Evolutionary conservation across 2,888 invertebrate species (phyloP), one percentile per base, ranked within the genome.

Genomic region (Agrochola lychnidis): DNA sequence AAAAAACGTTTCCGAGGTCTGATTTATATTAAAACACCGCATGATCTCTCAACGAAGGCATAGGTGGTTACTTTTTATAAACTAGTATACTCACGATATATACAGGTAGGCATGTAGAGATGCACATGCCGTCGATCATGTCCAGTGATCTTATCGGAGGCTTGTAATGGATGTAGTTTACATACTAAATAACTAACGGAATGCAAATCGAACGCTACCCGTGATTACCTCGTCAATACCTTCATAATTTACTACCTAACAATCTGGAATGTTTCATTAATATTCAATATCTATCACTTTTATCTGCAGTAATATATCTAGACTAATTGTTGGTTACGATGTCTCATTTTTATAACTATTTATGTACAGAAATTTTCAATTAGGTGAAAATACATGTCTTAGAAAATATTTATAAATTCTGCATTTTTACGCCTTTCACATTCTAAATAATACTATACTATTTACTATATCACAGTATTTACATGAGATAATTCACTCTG

Each of bases 31-130:
- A 30, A 81, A 79, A 67, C 42, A 51, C 69, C 71, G 82, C 80
- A 82, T 72, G 64, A 78, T 77, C 84, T 86, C 78, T 73, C 77
- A 73, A 75, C 82, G 87, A 89, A 89, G 86, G 84, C 86, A 78
- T 81, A 86, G 84, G 67, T 68, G 75, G 51, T 73, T 71, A 86
- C 69, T 82, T 87, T 88, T 83, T 85, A 87, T 90, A 87, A 76
- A 87, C 84, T 91, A 91, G 90, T 90, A 86, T 89, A 89, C 87
- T 89, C 90, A 92, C 92, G 76, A 84, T 87, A 84, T 85, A 88
- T 88, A 86, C 89, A 88, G 85, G 87, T 90, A 91, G 90, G 90
- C 88, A 83, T 89, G 87, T 91, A 91, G 90, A 85, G 79, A 77
- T 87, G 91, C 91, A 91, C 91, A 89, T 88, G 87, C 87, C 84